Percentiles rank a stretch among this genome's conserved stretches.
Evolutionary conservation across 2,113 vertebrate genomes (phyloP).

Genomic region (Tachycineta bicolor): DNA sequence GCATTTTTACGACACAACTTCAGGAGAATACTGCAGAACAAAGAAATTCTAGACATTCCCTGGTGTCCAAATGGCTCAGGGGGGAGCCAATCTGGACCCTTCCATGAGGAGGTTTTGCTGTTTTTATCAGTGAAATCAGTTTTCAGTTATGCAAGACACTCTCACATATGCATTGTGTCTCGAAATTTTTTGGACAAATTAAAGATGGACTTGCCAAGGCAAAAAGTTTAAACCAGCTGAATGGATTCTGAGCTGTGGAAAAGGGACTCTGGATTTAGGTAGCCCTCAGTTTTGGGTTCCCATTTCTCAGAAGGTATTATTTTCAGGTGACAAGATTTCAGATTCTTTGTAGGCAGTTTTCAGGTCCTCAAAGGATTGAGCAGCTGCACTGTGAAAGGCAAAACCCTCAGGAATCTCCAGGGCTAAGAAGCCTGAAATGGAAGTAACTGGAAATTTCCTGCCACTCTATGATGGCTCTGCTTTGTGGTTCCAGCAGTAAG

Average conservation of each 20-base stretch:
- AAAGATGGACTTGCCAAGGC: not conserved
- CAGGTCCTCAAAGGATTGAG: not conserved
- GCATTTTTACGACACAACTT: not conserved
- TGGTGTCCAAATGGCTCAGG: not conserved
- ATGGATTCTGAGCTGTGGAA: not conserved
- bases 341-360: not conserved
- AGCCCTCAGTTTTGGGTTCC: not conserved
- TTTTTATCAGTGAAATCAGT: not conserved
- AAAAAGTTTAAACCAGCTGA: not conserved
- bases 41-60: not conserved
- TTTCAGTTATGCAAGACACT: not conserved
- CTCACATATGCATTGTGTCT: accelerated
- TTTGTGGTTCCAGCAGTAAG: not conserved
- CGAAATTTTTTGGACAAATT: not conserved
- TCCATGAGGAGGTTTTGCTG: not conserved
- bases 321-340: not conserved
- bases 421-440: not conserved
- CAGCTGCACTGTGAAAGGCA: not conserved
- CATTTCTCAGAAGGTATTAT: not conserved
- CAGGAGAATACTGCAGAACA: not conserved
- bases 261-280: not conserved
- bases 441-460: not conserved
- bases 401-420: not conserved
- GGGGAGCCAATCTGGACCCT: not conserved
- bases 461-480: not conserved